Percentiles rank a stretch among this genome's conserved stretches.
These are phyloP conservation scores for Sylvia borin DNA, from an alignment of 2,797 vertebrate genomes.

Conservation along the genomic window DNA sequence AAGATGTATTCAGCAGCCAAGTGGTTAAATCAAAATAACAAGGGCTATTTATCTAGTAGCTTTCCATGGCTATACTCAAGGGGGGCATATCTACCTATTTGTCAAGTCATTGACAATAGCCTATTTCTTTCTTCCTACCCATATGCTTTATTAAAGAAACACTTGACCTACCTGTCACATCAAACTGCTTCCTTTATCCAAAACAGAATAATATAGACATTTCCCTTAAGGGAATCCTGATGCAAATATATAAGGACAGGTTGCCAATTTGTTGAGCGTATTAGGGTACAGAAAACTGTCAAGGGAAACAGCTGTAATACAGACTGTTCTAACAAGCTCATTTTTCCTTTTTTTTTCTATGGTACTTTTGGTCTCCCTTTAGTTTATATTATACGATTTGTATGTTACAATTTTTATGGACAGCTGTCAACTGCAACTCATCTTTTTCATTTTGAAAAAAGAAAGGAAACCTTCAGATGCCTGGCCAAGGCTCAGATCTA, in stretches of 20 bases:
- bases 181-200: slow-evolving; percentile 92
- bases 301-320: slow-evolving; percentile 87
- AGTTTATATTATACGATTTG: slow-evolving; percentile 78
- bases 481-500: slow-evolving; percentile 1
- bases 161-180: slow-evolving; percentile 91
- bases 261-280: slow-evolving; percentile 94
- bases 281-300: slow-evolving; percentile 86
- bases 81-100: slow-evolving; percentile 83
- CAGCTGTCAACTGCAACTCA: slow-evolving; percentile 75
- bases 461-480: slow-evolving; percentile 34
- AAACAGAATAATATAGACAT: slow-evolving; percentile 88
- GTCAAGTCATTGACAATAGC: slow-evolving; percentile 81
- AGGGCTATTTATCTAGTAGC: slow-evolving; percentile 79
- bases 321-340: slow-evolving; percentile 93
- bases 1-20: slow-evolving; percentile 54
- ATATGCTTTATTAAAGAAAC: slow-evolving; percentile 90
- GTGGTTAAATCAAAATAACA: slow-evolving; percentile 83
- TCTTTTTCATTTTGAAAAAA: slow-evolving; percentile 49
- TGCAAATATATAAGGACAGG: slow-evolving; percentile 94
- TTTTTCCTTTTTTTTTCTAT: slow-evolving; percentile 79
- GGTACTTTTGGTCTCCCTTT: slow-evolving; percentile 79
- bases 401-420: slow-evolving; percentile 74
- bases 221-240: slow-evolving; percentile 89
- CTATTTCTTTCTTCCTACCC: slow-evolving; percentile 78
- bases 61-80: slow-evolving; percentile 75